Evolutionary conservation across 2,888 invertebrate species (phyloP).

Genomic region (Xanthostigma xanthostigma): DNA sequence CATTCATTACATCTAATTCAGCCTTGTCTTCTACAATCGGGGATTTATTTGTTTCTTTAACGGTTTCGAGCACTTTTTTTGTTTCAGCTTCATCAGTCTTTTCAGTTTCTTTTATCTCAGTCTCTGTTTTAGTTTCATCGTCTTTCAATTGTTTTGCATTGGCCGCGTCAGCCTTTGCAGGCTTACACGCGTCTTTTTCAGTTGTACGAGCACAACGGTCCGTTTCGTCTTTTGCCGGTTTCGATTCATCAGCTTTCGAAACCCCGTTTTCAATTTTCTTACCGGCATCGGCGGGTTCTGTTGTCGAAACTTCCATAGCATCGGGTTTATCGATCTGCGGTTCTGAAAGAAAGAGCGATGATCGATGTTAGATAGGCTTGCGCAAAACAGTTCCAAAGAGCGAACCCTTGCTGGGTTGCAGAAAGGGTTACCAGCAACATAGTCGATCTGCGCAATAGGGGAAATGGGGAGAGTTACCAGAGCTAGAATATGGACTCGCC

Average conservation of each 20-base stretch:
- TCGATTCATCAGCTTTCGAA: conserved; percentile 9
- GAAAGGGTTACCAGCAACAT: too few species aligned
- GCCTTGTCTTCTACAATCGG: too few species aligned
- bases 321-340: conserved; percentile 23
- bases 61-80: conserved; percentile 6
- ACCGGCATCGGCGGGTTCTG: conserved; percentile 1
- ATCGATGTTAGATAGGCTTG: not conserved
- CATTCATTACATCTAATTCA: too few species aligned
- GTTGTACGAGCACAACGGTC: not conserved
- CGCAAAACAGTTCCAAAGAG: too few species aligned
- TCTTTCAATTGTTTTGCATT: conserved; percentile 5
- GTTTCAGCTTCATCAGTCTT: conserved; percentile 17
- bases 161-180: conserved; percentile 10
- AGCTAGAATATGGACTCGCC: too few species aligned
- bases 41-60: not conserved
- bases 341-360: conserved; percentile 6
- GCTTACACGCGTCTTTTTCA: conserved; percentile 17
- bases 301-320: conserved; percentile 10
- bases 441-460: too few species aligned
- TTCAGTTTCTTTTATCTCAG: conserved; percentile 9
- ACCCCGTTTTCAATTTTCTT: conserved; percentile 12
- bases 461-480: too few species aligned
- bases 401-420: too few species aligned
- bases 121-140: conserved; percentile 15
- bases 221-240: conserved; percentile 4